A percentile compares a stretch with the other conserved stretches of the same genome.
These are phyloP conservation scores for Orthonyx spaldingii DNA, from an alignment of 2,113 vertebrate species.

Conservation along the genomic window DNA sequence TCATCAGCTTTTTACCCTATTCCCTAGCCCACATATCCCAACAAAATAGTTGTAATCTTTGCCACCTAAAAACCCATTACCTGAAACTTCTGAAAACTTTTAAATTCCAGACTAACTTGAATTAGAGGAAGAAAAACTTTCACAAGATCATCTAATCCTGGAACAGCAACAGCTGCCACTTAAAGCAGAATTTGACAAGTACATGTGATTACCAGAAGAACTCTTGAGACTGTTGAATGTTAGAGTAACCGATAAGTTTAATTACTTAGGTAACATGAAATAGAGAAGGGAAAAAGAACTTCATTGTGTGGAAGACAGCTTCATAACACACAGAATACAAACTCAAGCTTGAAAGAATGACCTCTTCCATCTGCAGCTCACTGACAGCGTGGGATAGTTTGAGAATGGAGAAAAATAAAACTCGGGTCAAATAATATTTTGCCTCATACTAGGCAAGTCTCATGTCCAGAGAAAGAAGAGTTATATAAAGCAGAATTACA, in stretches of 20 bases:
- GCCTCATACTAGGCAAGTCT: background rate
- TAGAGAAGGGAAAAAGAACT: background rate
- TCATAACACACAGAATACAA: slow-evolving; percentile 5
- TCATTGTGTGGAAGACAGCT: background rate
- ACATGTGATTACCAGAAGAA: background rate
- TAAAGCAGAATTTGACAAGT: background rate
- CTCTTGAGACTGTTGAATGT: background rate
- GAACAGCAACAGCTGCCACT: background rate
- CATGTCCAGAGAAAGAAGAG: background rate
- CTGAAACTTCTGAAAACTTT: background rate
- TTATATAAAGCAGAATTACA: background rate
- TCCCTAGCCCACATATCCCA: background rate
- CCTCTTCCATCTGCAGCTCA: background rate
- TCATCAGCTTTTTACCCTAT: background rate
- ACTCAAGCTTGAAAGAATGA: background rate
- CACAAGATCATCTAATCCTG: background rate
- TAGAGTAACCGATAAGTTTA: slow-evolving; percentile 12
- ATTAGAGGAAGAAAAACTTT: background rate
- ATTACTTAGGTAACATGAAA: background rate
- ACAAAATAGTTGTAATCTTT: background rate
- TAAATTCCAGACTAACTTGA: background rate
- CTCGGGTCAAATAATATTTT: background rate
- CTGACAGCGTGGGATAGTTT: background rate
- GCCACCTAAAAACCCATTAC: background rate
- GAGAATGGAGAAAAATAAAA: background rate